A percentile compares a stretch with the other conserved stretches of the same genome.
Evolutionary conservation across 2,888 invertebrate genomes (phyloP).

Genomic region (Morpho achilles): DNA sequence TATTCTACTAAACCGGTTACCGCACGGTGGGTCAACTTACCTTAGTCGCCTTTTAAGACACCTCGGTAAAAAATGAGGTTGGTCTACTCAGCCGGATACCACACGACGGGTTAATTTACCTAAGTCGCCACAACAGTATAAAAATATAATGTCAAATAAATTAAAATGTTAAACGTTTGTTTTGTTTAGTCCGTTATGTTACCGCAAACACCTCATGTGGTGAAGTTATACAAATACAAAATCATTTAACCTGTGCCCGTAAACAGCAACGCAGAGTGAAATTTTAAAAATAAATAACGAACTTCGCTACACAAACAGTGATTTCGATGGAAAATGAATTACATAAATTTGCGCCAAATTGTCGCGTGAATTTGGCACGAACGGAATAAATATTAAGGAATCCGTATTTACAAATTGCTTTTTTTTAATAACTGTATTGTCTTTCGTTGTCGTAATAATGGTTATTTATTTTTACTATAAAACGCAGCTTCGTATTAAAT

Average conservation of each 20-base stretch:
- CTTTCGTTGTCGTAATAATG: conserved; percentile 13
- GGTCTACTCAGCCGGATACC: too few relatives aligned
- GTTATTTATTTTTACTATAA: conserved; percentile 11
- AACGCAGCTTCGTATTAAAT: conserved; percentile 8
- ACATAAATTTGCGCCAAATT: conserved; percentile 35
- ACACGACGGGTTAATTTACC: too few relatives aligned
- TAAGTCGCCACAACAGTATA: too few relatives aligned
- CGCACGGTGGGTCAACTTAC: too few relatives aligned
- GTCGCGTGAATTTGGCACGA: conserved; percentile 24
- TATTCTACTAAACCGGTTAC: too few relatives aligned
- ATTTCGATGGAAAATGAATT: conserved; percentile 36
- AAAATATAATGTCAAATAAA: too few relatives aligned
- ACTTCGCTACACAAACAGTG: conserved; percentile 31
- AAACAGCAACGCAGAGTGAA: conserved; percentile 17
- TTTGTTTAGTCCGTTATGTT: too few relatives aligned
- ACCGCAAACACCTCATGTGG: too few relatives aligned
- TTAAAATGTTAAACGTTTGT: too few relatives aligned
- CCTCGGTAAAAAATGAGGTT: too few relatives aligned
- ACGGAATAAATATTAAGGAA: conserved; percentile 26
- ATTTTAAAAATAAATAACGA: conserved; percentile 32
- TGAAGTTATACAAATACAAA: neutral
- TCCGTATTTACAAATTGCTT: conserved; percentile 11
- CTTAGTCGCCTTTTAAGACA: too few relatives aligned
- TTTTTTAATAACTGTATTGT: conserved; percentile 24
- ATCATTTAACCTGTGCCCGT: neutral